phyloP scores from a whole-genome alignment of 2,113 vertebrate genomes.

The Hypocryptadius cinnamomeus region DNA sequence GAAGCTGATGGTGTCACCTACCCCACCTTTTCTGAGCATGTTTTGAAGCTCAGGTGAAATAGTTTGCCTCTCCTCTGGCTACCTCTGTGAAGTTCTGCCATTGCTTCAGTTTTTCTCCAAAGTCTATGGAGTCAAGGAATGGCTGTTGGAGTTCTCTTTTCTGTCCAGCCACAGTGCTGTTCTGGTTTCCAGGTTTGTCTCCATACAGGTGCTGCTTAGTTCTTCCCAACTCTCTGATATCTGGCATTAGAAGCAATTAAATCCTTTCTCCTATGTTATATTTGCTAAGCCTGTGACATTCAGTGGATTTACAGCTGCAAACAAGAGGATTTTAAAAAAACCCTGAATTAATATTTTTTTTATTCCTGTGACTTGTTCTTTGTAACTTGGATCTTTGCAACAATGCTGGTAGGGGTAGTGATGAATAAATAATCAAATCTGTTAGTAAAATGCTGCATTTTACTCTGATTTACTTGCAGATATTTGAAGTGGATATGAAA shows the following conservation, averaged over 20 bases:
- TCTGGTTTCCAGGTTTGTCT: background rate
- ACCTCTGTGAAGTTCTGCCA: background rate
- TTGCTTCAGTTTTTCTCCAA: background rate
- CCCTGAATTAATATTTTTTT: background rate
- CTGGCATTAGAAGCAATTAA: background rate
- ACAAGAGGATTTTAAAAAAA: background rate
- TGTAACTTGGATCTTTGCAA: background rate
- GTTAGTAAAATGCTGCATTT: background rate
- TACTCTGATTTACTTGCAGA: constrained; percentile 11
- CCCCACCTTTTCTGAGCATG: background rate
- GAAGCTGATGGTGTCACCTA: background rate
- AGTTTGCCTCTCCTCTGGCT: background rate
- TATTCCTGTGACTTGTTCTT: background rate
- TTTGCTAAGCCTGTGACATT: background rate
- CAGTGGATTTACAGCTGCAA: background rate
- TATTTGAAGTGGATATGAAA: constrained; percentile 27
- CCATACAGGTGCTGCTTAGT: background rate
- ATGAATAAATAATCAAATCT: constrained; percentile 24
- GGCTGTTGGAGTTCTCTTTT: background rate
- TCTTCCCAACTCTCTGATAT: background rate
- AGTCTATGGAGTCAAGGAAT: background rate
- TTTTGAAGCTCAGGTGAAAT: background rate
- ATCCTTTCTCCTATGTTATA: background rate
- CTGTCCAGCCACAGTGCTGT: background rate
- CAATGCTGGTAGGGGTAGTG: background rate